phyloP scores from a whole-genome alignment of 2,797 vertebrate species.

The Cossypha polioptera region DNA sequence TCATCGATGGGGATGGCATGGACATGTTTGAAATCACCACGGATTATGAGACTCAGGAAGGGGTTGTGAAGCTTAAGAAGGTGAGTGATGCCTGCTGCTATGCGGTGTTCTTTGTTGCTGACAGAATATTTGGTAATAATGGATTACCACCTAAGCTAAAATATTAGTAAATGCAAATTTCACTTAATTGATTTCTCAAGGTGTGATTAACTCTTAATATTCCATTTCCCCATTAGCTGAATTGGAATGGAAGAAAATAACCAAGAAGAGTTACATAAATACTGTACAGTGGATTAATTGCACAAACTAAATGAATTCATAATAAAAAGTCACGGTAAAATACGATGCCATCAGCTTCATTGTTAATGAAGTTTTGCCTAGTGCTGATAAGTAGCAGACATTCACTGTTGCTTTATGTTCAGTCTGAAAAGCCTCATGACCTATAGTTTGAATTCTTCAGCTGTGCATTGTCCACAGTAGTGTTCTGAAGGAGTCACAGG shows the following conservation, averaged over 20 bases:
- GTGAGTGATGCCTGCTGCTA: slow-evolving; percentile 68
- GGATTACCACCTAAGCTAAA: slow-evolving; percentile 26
- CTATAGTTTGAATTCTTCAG: slow-evolving; percentile 48
- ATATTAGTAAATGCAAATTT: slow-evolving; percentile 54
- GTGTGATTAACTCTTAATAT: slow-evolving; percentile 69
- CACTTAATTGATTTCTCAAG: slow-evolving; percentile 42
- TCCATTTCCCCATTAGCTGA: slow-evolving; percentile 72
- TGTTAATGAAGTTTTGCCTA: slow-evolving; percentile 58
- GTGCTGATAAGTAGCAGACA: slow-evolving; percentile 56
- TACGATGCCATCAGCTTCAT: slow-evolving; percentile 28
- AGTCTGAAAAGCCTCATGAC: slow-evolving; percentile 42
- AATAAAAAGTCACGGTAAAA: slow-evolving; percentile 63
- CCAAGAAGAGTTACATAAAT: slow-evolving; percentile 67
- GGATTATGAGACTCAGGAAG: slow-evolving; percentile 93
- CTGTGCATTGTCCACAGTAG: slow-evolving; percentile 36
- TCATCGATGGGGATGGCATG: slow-evolving; percentile 91
- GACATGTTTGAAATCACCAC: slow-evolving; percentile 89
- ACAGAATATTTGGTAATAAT: slow-evolving; percentile 9
- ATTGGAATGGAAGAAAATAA: slow-evolving; percentile 69
- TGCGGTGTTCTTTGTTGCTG: neutral
- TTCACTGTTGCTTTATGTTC: slow-evolving; percentile 55
- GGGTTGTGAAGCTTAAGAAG: slow-evolving; percentile 95
- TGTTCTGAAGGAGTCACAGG: slow-evolving; percentile 60
- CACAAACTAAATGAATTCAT: slow-evolving; percentile 62
- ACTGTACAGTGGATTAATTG: slow-evolving; percentile 63